Base-by-base conservation (phyloP, 2,888 invertebrate species). In the Gastracanthus pulcherrimus region DNA sequence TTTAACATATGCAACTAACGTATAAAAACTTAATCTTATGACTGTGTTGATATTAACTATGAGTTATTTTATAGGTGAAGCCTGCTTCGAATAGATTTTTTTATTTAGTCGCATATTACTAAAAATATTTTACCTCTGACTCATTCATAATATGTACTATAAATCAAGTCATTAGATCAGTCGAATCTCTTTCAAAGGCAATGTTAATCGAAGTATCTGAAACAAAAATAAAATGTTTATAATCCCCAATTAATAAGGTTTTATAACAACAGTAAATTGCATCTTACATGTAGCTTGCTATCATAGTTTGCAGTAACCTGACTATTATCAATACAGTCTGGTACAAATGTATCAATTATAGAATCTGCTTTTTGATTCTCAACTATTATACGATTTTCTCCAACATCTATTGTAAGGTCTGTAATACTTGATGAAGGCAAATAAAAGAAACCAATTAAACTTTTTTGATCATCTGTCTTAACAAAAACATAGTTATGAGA, bases 341-440 rank as follows among this genome's bases (percentile, higher is more conserved):
- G 95, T 31, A 96, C 89, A 88, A 95, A 96, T 87, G 95, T 93
- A 89, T 97, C 96, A 69, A 96, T 93, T 9, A 93, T 88, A 85
- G 94, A 94, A 83, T 93, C 94, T 82, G 92, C 90, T 55, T 93
- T 94, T 81, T 93, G 93, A 0, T 94, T 94, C 86, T 95, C 95
- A 55, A 97, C 89, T 13, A 96, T 92, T 78, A 97, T 92, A 80
- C 96, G 93, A 91, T 96, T 96, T 89, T 95, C 95, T n/a, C 96
- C 95, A 34, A 96, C 92, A 90, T 96, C 95, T 76, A 96, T 88
- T 62, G 92, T 93, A 51, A 96, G 88, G 88, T 96, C 95, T 85
- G 93, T 93, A 34, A 80, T 62, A 76, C 70, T 75, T 60, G 69
- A 71, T n/a, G 0, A 93, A 89, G 85, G 94, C 85, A 95, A 92